Percentiles rank a stretch among this genome's conserved stretches.
These are phyloP conservation scores for Desmodus rotundus DNA, from an alignment of 2,113 vertebrate species.

Conservation along the genomic window DNA sequence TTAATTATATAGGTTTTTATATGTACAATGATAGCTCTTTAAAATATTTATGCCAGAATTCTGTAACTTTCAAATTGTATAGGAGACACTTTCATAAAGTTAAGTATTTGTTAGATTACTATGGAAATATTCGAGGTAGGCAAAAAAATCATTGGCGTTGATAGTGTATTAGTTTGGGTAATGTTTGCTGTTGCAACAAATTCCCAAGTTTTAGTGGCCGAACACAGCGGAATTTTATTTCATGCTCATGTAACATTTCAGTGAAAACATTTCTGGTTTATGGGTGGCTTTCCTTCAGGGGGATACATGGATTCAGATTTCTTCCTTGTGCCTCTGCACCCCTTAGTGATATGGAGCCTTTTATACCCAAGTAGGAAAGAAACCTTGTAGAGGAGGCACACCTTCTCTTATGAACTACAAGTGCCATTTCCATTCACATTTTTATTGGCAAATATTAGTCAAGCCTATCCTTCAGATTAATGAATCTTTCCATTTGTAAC, in stretches of 20 bases:
- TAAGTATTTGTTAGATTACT: constrained; percentile 1
- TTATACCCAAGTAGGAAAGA: background rate
- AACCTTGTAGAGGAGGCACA: background rate
- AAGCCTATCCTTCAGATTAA: background rate
- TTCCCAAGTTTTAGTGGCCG: background rate
- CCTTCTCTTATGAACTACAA: background rate
- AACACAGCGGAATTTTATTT: background rate
- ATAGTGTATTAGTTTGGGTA: background rate
- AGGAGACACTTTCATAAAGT: background rate
- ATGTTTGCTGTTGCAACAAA: background rate
- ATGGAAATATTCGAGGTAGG: background rate
- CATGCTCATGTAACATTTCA: background rate
- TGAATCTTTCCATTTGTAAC: background rate
- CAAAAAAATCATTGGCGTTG: background rate
- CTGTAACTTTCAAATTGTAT: background rate
- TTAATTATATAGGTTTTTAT: background rate
- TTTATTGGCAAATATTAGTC: background rate
- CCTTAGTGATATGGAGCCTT: background rate
- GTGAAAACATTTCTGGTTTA: background rate
- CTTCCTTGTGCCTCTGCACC: background rate
- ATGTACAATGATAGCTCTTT: background rate
- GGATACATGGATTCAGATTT: background rate
- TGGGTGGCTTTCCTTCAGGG: background rate
- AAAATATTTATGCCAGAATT: constrained; percentile 18
- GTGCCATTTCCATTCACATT: background rate